phyloP scores from a whole-genome alignment of 2,888 invertebrate genomes.

The Zhengitettix transpicula region DNA sequence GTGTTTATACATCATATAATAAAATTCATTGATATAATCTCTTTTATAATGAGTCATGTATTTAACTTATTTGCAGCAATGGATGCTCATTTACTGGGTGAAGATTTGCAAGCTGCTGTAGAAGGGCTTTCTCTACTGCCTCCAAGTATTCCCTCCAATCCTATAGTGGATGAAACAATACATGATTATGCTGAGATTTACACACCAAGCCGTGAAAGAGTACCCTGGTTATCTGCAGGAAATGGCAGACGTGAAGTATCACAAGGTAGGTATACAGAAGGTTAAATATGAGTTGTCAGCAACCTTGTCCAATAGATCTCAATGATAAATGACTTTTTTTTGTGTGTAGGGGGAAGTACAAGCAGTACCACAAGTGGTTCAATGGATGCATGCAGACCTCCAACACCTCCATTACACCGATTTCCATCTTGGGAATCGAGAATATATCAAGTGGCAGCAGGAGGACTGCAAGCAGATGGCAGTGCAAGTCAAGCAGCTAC shows the following conservation, averaged over 20 bases:
- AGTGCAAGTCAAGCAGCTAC: constrained; percentile 13
- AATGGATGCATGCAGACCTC: constrained; percentile 33
- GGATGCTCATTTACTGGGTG: constrained; percentile 20
- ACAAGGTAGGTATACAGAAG: constrained; percentile 1
- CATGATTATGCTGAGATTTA: constrained; percentile 92
- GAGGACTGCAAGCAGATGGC: constrained; percentile 23
- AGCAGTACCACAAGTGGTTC: constrained; percentile 16
- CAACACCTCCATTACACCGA: constrained; percentile 80
- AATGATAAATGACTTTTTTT: not conserved
- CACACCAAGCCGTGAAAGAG: constrained; percentile 68
- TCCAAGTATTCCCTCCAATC: constrained; percentile 1
- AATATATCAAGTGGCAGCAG: constrained; percentile 61
- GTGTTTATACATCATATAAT: not conserved
- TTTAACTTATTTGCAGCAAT: not conserved
- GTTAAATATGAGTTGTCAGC: no score
- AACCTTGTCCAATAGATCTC: no score
- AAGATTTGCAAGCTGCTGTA: constrained; percentile 39
- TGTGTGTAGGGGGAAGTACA: constrained; percentile 12
- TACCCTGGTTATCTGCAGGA: constrained; percentile 17
- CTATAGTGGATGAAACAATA: constrained; percentile 28
- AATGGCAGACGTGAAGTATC: constrained; percentile 25
- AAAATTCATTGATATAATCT: not conserved
- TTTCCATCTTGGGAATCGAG: constrained; percentile 93
- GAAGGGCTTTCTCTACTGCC: constrained; percentile 35
- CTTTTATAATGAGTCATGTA: not conserved